Evolutionary conservation across 2,888 invertebrate species (phyloP).

Genomic region (Tenthredo scrophulariae): DNA sequence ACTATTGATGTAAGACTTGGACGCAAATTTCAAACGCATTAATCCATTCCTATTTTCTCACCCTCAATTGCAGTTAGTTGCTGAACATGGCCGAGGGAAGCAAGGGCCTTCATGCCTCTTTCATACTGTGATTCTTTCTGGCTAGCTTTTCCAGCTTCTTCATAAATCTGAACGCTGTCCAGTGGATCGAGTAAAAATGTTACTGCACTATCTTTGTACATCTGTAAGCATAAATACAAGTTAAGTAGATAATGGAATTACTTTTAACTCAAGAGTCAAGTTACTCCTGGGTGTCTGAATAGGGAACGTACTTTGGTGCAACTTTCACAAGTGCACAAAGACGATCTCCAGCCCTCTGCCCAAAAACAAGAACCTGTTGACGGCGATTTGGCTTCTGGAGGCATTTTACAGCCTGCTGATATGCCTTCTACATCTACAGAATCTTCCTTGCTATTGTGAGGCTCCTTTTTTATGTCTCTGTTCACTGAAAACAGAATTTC

Average conservation of each 20-base stretch:
- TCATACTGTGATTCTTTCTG: slow-evolving; percentile 84
- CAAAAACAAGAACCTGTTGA: slow-evolving; percentile 86
- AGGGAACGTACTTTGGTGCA: slow-evolving; percentile 78
- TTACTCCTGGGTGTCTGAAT: slow-evolving; percentile 7
- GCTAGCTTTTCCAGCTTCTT: slow-evolving; percentile 86
- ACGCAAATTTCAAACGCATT: not conserved
- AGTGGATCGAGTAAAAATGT: slow-evolving; percentile 88
- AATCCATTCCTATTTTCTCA: slow-evolving; percentile 63
- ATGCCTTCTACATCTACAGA: slow-evolving; percentile 64
- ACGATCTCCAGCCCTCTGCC: slow-evolving; percentile 87
- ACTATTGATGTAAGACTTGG: not conserved
- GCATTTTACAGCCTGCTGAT: slow-evolving; percentile 68
- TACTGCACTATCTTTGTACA: slow-evolving; percentile 87
- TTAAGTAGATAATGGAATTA: not conserved
- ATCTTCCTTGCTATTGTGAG: slow-evolving; percentile 65
- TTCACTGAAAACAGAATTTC: slow-evolving; percentile 58
- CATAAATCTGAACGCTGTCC: slow-evolving; percentile 92
- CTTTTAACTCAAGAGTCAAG: not conserved
- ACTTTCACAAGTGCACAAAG: slow-evolving; percentile 85
- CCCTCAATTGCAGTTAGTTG: slow-evolving; percentile 90
- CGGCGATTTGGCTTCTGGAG: slow-evolving; percentile 60
- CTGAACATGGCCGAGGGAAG: slow-evolving; percentile 89
- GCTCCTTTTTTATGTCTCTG: slow-evolving; percentile 65
- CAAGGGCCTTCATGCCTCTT: slow-evolving; percentile 88
- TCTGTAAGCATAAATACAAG: slow-evolving; percentile 67